Percentiles rank a stretch among this genome's conserved stretches.
phyloP scores from a whole-genome alignment of 2,797 vertebrate species.

The Decapterus maruadsi region DNA sequence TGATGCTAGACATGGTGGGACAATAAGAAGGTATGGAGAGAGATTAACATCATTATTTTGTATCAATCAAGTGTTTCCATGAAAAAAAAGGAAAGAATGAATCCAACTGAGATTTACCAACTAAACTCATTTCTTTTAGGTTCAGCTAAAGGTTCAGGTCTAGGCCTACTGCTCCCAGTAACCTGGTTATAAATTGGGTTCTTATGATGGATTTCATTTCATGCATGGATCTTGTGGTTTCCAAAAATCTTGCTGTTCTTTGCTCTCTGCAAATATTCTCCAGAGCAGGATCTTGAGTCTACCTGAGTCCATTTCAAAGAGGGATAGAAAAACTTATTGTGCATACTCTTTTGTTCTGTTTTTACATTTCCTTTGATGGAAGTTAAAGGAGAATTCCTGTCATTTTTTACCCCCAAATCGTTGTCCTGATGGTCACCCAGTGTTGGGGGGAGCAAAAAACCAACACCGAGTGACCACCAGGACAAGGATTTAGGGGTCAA shows the following conservation, averaged over 20 bases:
- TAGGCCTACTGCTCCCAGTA: neutral
- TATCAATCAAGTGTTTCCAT: neutral
- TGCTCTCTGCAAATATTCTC: neutral
- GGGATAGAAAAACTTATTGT: neutral
- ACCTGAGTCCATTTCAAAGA: slow-evolving; percentile 40
- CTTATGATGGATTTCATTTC: neutral
- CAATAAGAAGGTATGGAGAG: neutral
- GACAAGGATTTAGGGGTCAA: too few relatives aligned
- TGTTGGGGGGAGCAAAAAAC: too few relatives aligned
- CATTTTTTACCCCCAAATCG: too few relatives aligned
- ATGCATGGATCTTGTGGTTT: neutral
- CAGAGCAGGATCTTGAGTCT: slow-evolving; percentile 19
- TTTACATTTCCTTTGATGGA: slow-evolving; percentile 24
- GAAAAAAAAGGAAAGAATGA: neutral
- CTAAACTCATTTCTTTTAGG: neutral
- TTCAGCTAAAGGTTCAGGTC: neutral
- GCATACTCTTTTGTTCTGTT: slow-evolving; percentile 32
- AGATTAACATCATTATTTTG: neutral
- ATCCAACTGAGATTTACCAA: neutral
- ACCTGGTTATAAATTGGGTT: neutral
- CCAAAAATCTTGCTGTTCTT: neutral
- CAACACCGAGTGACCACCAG: too few relatives aligned
- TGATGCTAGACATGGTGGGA: too few relatives aligned
- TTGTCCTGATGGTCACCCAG: too few relatives aligned
- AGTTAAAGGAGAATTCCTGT: too few relatives aligned